Percentiles rank a stretch among this genome's conserved stretches.
Evolutionary conservation across 2,113 vertebrate species (phyloP).

Genomic region (Arenaria interpres): DNA sequence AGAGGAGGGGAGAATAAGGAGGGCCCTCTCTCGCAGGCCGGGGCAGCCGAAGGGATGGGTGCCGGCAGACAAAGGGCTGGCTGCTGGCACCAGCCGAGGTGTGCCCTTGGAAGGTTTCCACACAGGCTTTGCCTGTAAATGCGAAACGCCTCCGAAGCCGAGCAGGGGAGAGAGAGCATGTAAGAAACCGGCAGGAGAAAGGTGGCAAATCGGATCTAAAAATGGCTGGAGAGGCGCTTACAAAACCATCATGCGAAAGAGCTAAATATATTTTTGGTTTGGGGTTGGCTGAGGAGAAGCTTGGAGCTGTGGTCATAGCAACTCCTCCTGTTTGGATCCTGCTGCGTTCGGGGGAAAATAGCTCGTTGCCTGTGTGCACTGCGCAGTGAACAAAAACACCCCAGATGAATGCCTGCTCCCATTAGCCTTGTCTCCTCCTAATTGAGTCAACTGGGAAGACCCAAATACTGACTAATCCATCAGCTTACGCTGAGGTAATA

Average conservation of each 20-base stretch:
- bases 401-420: background rate
- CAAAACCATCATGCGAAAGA: background rate
- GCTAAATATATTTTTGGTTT: background rate
- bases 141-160: accelerated
- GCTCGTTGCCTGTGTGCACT: background rate
- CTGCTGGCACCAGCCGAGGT: background rate
- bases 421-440: background rate
- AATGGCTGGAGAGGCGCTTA: background rate
- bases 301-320: background rate
- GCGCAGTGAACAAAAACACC: background rate
- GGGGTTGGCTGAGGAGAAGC: background rate
- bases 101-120: accelerated
- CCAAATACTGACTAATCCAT: background rate
- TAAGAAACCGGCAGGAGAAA: background rate
- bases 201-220: background rate
- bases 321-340: background rate
- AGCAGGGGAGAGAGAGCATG: accelerated
- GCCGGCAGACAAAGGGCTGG: background rate
- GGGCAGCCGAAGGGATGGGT: background rate
- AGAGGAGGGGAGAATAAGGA: accelerated
- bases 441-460: background rate
- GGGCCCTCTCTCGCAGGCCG: background rate
- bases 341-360: background rate
- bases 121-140: accelerated
- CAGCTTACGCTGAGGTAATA: background rate